Base-by-base conservation (phyloP, 2,113 vertebrate genomes). In the Isichthys henryi region DNA sequence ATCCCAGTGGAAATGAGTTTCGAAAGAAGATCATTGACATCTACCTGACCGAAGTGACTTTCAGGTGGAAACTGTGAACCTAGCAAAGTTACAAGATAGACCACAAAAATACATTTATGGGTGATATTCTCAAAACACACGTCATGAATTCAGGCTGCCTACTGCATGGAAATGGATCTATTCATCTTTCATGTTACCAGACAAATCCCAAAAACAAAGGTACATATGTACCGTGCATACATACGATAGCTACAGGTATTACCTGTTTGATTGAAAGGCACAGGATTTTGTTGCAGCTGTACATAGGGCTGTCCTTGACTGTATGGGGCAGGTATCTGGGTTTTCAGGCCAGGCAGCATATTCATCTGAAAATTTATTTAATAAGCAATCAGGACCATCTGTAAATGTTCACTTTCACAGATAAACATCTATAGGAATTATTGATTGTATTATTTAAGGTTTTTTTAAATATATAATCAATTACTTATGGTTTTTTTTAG, bases 41-140 rank as follows among this genome's bases (percentile, higher is more conserved):
- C 98, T 11, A 99, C 93, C 92, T 99, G 98, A 15, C 97, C 97
- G 10, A 99, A 97, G 93, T 99, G 98, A 94, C 98, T 99, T 94
- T 99, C 98, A 70, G 97, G 87, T 77, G 15, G 31, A 15, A 93
- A 93, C 88, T 92, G 95, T 0, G 93, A 90, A 58, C 50, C 95
- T 95, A 80, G 6, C 58, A 49, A 3, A 10, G 49, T 43, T 83
- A 83, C 80, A 50, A 49, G 23, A 86, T 3, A 52, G 13, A 31
- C 50, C 48, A 53, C 53, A 17, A 56, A n/a, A 50, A 39, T 53
- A 50, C 15, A 87, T 39, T 87, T 39, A 53, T 21, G 13, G n/a
- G 50, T 53, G 48, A 31, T 48, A n/a, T 50, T 86, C 17, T 50
- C 83, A 86, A 86, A 70, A 70, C 62, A 70, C 31, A 70, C 13